These are phyloP conservation scores for Molossus molossus DNA, from an alignment of 2,797 vertebrate species.

Conservation along the genomic window DNA sequence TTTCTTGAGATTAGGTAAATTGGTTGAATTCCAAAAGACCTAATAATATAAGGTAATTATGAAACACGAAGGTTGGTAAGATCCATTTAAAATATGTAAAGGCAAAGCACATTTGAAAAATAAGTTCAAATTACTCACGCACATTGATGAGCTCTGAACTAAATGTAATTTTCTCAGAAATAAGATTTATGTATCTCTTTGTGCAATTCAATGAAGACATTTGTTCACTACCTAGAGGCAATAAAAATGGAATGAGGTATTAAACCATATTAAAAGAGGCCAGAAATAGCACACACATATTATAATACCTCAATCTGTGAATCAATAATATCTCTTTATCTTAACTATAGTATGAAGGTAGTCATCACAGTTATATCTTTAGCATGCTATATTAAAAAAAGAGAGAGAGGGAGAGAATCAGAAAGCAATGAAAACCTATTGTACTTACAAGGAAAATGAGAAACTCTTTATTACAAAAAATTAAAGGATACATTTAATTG, in stretches of 20 bases:
- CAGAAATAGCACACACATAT: slow-evolving; percentile 73
- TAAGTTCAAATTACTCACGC: slow-evolving; percentile 78
- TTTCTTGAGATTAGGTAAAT: slow-evolving; percentile 75
- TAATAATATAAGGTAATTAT: slow-evolving; percentile 77
- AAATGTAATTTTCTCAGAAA: slow-evolving; percentile 79
- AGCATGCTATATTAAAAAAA: not conserved
- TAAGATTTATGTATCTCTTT: slow-evolving; percentile 77
- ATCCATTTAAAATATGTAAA: slow-evolving; percentile 80
- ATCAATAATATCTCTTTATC: slow-evolving; percentile 75
- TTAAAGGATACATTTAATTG: slow-evolving; percentile 68
- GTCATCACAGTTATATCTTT: slow-evolving; percentile 65
- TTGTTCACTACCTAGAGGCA: slow-evolving; percentile 73
- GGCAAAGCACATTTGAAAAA: slow-evolving; percentile 77
- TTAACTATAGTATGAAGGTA: slow-evolving; percentile 55
- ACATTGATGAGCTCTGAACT: slow-evolving; percentile 72
- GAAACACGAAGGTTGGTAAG: slow-evolving; percentile 70
- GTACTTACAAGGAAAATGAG: slow-evolving; percentile 64
- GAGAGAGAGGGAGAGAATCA: not conserved
- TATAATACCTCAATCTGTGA: slow-evolving; percentile 75
- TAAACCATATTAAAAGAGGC: slow-evolving; percentile 78
- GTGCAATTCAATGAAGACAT: slow-evolving; percentile 74
- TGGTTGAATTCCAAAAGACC: slow-evolving; percentile 67
- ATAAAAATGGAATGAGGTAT: slow-evolving; percentile 80
- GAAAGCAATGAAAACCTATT: slow-evolving; percentile 62
- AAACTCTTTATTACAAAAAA: slow-evolving; percentile 53